Percentiles rank a stretch among this genome's conserved stretches.
These are phyloP conservation scores for Mythimna vitellina DNA, from an alignment of 2,888 invertebrate species.

Conservation along the genomic window DNA sequence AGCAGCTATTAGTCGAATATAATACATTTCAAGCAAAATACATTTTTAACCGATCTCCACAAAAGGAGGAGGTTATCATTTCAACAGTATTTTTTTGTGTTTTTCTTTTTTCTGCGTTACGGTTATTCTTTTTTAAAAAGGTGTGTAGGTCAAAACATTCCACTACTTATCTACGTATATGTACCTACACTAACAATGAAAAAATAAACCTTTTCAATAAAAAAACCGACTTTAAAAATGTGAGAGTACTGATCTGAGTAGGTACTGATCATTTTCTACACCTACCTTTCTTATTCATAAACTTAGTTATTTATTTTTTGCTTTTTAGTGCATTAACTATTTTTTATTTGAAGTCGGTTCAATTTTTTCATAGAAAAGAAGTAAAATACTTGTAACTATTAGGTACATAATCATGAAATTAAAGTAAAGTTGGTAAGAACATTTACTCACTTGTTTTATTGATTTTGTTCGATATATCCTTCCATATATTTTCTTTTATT, in stretches of 20 bases:
- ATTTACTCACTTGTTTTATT: constrained; percentile 13
- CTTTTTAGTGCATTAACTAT: no score
- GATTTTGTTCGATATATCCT: constrained; percentile 13
- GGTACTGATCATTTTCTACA: no score
- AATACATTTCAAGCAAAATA: constrained; percentile 6
- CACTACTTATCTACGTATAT: no score
- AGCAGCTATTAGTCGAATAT: constrained; percentile 17
- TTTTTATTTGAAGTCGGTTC: no score
- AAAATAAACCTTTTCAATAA: no score
- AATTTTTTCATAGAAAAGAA: not conserved
- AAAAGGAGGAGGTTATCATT: constrained; percentile 11
- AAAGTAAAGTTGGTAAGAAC: constrained; percentile 13
- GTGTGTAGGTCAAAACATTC: no score
- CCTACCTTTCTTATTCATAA: constrained; percentile 1
- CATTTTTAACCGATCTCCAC: constrained; percentile 13
- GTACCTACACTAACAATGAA: no score
- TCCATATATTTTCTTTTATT: constrained; percentile 14
- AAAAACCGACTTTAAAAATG: no score
- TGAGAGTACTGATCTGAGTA: no score
- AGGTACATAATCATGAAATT: constrained; percentile 6
- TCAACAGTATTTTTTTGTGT: constrained; percentile 9
- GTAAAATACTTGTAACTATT: not conserved
- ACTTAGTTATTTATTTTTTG: not conserved
- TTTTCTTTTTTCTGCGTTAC: constrained; percentile 6
- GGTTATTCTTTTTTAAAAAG: constrained; percentile 14